phyloP scores from a whole-genome alignment of 2,888 invertebrate genomes.

The Nephrocerus scutellatus region DNA sequence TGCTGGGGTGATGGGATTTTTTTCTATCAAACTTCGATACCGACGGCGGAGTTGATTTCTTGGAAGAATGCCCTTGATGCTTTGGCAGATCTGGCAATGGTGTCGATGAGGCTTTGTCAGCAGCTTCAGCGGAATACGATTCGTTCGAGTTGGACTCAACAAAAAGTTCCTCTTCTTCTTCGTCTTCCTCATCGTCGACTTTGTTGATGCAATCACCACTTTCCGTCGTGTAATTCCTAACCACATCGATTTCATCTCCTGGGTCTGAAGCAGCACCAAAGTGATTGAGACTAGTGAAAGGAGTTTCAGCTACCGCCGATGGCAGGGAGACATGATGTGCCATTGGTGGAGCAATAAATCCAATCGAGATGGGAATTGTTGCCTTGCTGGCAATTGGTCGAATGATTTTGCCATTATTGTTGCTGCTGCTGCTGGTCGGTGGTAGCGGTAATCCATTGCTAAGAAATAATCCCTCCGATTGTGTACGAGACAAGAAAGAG shows the following conservation, averaged over 20 bases:
- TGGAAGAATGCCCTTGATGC: slow-evolving; percentile 12
- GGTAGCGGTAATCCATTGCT: slow-evolving; percentile 20
- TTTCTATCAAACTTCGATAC: too few species aligned
- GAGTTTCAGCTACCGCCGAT: slow-evolving; percentile 24
- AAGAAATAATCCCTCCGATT: slow-evolving; percentile 45
- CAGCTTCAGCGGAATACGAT: too few species aligned
- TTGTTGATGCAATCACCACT: too few species aligned
- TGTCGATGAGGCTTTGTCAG: slow-evolving; percentile 10
- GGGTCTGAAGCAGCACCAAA: too few species aligned
- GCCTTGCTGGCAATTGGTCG: slow-evolving; percentile 54
- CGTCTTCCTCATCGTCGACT: too few species aligned
- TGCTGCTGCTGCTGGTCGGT: slow-evolving; percentile 10
- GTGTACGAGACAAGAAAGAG: slow-evolving; percentile 54
- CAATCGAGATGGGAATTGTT: slow-evolving; percentile 35
- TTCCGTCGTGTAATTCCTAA: too few species aligned
- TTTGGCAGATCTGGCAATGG: slow-evolving; percentile 8
- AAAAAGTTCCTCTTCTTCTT: too few species aligned
- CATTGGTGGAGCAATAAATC: slow-evolving; percentile 39
- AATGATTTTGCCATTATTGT: slow-evolving; percentile 44
- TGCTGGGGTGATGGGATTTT: too few species aligned
- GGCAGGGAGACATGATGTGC: slow-evolving; percentile 19
- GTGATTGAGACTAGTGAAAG: slow-evolving; percentile 27
- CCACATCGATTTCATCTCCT: too few species aligned
- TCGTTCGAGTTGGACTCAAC: too few species aligned
- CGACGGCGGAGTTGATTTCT: too few species aligned